Base-by-base conservation (phyloP, 2,888 invertebrate species). In the Phaonia tiefii region DNA sequence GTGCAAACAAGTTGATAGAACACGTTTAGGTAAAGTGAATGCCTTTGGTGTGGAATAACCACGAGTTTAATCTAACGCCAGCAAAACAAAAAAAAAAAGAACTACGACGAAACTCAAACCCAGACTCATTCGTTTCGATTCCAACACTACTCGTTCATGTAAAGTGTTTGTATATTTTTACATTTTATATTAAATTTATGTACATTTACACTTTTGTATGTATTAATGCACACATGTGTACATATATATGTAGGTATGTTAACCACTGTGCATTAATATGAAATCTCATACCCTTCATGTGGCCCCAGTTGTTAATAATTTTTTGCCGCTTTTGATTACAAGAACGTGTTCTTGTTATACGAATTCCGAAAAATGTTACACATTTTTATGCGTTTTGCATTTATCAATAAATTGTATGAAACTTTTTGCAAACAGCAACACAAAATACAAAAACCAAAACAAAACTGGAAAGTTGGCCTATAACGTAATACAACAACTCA, bases 1-100 rank as follows among this genome's bases (percentile, higher is more conserved):
- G 17, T 25, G 39, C 54, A 67, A 75, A 60, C 69, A 78, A 56
- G 75, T 72, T 39, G 69, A 75, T 49, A 78, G 75, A 81, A 81
- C 81, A 78, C 78, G 78, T 81, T 81, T 81, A 46, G 46, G 39
- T 26, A 7, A 42, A 63, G 63, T 63, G 63, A 63, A 63, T 63
- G 63, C 42, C 63, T 63, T 58, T 58, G 70, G 70, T 69, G 73
- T 49, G 65, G 70, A 73, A 65, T 70, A 74, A 70, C 76, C 80
- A 80, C 76, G 73, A 65, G 44, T 76, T 80, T 77, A 77, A 80
- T 74, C 76, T 74, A 77, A 80, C 70, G 76, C 65, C 65, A 60
- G 65, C 26, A 15, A n/a, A n/a, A 65, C n/a, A 44, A n/a, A n/a
- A 13, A 54, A 7, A 56, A 22, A 56, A 25, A 26, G 13, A 54